phyloP scores from a whole-genome alignment of 1,140 invertebrate genomes.

The Stenopsyche tienmushanensis region DNA sequence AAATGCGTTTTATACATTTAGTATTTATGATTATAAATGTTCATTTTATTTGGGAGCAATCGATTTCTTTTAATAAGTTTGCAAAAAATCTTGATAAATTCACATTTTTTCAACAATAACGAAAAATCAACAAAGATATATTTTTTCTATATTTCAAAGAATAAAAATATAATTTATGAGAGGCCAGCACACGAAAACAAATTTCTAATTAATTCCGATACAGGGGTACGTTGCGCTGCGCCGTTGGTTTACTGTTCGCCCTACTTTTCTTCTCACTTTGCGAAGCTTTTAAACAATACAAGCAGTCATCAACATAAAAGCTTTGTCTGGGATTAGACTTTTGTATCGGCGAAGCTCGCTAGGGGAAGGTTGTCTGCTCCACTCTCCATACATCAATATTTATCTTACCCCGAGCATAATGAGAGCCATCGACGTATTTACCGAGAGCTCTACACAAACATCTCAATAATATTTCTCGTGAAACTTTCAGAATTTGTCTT shows the following conservation, averaged over 20 bases:
- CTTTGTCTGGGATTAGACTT: slow-evolving; percentile 34
- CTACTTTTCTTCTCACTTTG: slow-evolving; percentile 35
- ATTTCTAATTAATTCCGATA: too few species aligned
- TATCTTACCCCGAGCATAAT: slow-evolving; percentile 23
- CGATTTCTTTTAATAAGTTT: too few species aligned
- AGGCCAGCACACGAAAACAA: too few species aligned
- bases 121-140: too few species aligned
- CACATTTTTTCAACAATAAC: too few species aligned
- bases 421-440: slow-evolving; percentile 31
- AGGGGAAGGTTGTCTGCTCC: slow-evolving; percentile 8
- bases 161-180: too few species aligned
- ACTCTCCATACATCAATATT: slow-evolving; percentile 32
- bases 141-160: too few species aligned
- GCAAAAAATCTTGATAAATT: too few species aligned
- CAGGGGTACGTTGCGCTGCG: not conserved
- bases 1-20: too few species aligned
- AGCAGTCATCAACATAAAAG: slow-evolving; percentile 38
- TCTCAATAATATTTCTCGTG: slow-evolving; percentile 19
- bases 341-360: slow-evolving; percentile 16
- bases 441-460: not conserved
- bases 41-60: too few species aligned
- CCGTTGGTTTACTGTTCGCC: not conserved
- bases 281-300: slow-evolving; percentile 31
- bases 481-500: slow-evolving; percentile 29
- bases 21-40: too few species aligned